A percentile compares a stretch with the other conserved stretches of the same genome.
Evolutionary conservation across 2,113 vertebrate genomes (phyloP).

Genomic region (Xenus cinereus): DNA sequence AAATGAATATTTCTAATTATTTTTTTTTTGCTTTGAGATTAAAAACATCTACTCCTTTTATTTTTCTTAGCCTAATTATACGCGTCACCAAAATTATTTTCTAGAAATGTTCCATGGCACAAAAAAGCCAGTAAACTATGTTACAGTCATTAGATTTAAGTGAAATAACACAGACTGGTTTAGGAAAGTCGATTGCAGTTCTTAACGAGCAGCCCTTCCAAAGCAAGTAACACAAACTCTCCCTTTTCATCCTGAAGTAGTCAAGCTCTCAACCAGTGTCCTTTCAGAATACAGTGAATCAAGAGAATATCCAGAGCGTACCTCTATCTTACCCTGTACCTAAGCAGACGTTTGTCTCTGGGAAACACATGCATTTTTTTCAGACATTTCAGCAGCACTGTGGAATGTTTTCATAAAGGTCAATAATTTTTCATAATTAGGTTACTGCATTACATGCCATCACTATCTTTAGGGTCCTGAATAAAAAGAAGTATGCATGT

Average conservation of each 20-base stretch:
- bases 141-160: not conserved
- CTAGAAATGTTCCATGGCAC: not conserved
- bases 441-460: not conserved
- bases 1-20: not conserved
- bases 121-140: not conserved
- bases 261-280: not conserved
- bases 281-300: not conserved
- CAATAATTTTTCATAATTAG: not conserved
- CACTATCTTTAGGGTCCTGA: not conserved
- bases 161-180: not conserved
- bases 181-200: not conserved
- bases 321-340: not conserved
- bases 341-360: not conserved
- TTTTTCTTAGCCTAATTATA: not conserved
- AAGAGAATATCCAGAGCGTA: not conserved
- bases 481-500: not conserved
- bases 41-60: not conserved
- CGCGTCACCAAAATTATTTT: not conserved
- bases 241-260: not conserved
- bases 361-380: not conserved
- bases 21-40: not conserved
- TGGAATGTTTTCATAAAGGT: not conserved
- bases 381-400: not conserved
- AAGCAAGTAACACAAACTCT: not conserved
- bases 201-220: not conserved